Evolutionary conservation across 2,797 vertebrate genomes (phyloP).

Genomic region (Ceryle rudis): DNA sequence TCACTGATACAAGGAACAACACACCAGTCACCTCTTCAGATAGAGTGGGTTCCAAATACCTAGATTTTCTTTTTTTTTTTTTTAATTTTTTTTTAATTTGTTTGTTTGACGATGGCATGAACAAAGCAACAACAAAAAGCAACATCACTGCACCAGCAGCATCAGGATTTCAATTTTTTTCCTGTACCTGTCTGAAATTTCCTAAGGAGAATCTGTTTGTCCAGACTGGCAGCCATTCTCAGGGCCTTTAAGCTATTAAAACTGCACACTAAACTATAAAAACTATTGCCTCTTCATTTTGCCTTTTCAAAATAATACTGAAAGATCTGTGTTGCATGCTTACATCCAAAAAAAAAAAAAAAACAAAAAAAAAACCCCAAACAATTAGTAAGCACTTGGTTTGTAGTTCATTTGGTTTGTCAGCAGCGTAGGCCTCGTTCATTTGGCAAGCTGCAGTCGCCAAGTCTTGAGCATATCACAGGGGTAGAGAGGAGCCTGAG

Average conservation of each 20-base stretch:
- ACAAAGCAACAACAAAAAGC: conserved; percentile 63
- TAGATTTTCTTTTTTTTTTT: not conserved
- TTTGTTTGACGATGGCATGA: conserved; percentile 65
- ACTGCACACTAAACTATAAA: not conserved
- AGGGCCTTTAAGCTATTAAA: not conserved
- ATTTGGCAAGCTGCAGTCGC: not conserved
- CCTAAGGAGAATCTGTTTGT: conserved; percentile 28
- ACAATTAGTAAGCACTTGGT: not conserved
- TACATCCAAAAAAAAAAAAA: not conserved
- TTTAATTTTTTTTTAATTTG: not conserved
- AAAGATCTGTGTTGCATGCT: not conserved
- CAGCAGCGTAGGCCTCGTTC: not conserved
- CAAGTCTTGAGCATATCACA: not conserved
- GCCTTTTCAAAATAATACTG: conserved; percentile 14
- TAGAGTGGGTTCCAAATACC: conserved; percentile 67
- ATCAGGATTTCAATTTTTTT: conserved; percentile 48
- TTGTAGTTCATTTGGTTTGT: not conserved
- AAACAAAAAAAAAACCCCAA: too few species aligned
- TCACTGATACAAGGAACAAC: conserved; percentile 43
- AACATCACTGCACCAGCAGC: conserved; percentile 53
- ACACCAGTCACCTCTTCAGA: conserved; percentile 39
- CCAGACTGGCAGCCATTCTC: conserved; percentile 73
- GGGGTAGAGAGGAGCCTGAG: not conserved
- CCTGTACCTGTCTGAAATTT: conserved; percentile 56
- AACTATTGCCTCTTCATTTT: conserved; percentile 6